A percentile compares a stretch with the other conserved stretches of the same genome.
Conservation (phyloP, 1,140 invertebrate species). For the Drosophila willistoni region DNA sequence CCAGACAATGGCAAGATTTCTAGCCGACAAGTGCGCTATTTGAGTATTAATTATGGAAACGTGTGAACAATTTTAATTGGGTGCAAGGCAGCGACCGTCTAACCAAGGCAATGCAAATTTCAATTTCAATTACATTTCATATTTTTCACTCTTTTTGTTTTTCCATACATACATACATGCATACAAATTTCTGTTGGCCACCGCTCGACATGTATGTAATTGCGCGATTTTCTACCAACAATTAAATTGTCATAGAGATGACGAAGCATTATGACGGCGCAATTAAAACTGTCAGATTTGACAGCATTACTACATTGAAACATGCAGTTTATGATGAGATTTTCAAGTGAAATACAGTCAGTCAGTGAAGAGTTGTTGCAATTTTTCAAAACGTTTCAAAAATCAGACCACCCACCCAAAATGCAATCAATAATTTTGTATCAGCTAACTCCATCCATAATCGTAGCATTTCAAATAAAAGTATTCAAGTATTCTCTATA, state of each 20-base stretch:
- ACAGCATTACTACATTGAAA: conserved; percentile 53
- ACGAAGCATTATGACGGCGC: conserved; percentile 75
- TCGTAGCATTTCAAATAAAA: not conserved
- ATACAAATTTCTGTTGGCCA: conserved; percentile 7
- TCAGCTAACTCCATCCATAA: not conserved
- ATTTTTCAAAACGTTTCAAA: not conserved
- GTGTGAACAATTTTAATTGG: conserved; percentile 82
- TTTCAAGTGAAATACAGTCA: conserved; percentile 10
- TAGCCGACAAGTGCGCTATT: conserved; percentile 72
- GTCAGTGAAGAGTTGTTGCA: not conserved
- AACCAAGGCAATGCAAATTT: conserved; percentile 69
- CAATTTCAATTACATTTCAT: conserved; percentile 72
- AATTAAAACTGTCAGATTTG: conserved; percentile 76
- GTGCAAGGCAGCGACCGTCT: conserved; percentile 57
- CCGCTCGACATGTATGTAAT: conserved; percentile 69
- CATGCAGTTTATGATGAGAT: conserved; percentile 35
- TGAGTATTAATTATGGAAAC: conserved; percentile 80
- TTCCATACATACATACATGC: not conserved
- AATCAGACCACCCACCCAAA: conserved; percentile 12
- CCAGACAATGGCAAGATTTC: conserved; percentile 35
- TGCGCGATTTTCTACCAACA: conserved; percentile 77
- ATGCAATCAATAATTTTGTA: not conserved
- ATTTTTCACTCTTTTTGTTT: conserved; percentile 34
- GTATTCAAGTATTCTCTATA: not conserved
- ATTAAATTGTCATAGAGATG: conserved; percentile 81